These are phyloP conservation scores for Otus sunia DNA, from an alignment of 2,113 vertebrate genomes.

Conservation along the genomic window DNA sequence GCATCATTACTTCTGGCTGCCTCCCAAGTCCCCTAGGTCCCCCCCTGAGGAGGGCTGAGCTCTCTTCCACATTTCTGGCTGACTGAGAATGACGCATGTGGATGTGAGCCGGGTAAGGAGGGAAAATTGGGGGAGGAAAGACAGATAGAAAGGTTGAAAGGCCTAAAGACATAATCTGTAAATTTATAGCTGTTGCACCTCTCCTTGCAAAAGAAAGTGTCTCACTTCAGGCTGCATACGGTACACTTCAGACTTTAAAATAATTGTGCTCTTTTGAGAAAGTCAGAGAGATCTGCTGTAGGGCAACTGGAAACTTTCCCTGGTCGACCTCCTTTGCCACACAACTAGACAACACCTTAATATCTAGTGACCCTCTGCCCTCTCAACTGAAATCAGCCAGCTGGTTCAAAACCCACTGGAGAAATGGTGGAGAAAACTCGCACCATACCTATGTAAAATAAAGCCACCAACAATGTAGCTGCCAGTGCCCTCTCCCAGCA, in stretches of 20 bases:
- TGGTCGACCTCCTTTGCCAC: background rate
- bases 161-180: background rate
- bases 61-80: background rate
- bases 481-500: background rate
- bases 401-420: background rate
- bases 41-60: background rate
- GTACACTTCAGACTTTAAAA: background rate
- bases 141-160: background rate
- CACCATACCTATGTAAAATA: background rate
- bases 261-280: background rate
- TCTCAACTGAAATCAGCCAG: background rate
- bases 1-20: background rate
- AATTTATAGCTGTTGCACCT: background rate
- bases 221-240: background rate
- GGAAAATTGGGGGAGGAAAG: background rate
- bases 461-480: background rate
- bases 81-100: accelerated
- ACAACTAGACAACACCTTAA: background rate
- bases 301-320: background rate
- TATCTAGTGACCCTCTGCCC: background rate
- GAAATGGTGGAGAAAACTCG: background rate
- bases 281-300: background rate
- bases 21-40: background rate
- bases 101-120: background rate
- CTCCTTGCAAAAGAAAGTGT: background rate